Evolutionary conservation across 2,888 invertebrate genomes (phyloP).

Genomic region (Miltochrista miniata): DNA sequence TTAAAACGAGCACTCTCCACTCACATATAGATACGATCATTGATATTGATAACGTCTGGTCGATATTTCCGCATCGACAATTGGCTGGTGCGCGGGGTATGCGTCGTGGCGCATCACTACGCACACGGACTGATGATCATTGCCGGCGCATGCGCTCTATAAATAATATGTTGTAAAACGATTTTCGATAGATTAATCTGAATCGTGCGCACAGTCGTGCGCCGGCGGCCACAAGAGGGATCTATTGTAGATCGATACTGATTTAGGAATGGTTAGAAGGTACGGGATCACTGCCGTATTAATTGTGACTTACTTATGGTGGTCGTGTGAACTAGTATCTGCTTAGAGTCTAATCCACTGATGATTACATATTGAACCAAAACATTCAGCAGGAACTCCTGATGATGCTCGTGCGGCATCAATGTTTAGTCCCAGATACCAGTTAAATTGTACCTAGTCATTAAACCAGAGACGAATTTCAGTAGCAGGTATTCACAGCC

Average conservation of each 20-base stretch:
- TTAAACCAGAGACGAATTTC: no score
- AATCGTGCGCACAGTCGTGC: slow-evolving; percentile 82
- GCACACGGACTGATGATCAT: slow-evolving; percentile 82
- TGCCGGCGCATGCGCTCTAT: slow-evolving; percentile 82
- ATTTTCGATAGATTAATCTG: slow-evolving; percentile 85
- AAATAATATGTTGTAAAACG: slow-evolving; percentile 85
- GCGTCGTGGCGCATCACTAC: slow-evolving; percentile 67
- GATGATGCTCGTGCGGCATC: no score
- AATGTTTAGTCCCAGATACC: no score
- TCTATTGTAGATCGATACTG: slow-evolving; percentile 78
- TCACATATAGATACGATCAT: slow-evolving; percentile 34
- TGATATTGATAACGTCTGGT: slow-evolving; percentile 46
- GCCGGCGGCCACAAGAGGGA: slow-evolving; percentile 76
- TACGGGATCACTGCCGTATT: slow-evolving; percentile 39
- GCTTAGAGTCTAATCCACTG: no score
- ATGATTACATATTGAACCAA: no score
- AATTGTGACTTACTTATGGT: slow-evolving; percentile 31
- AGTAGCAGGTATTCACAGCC: no score
- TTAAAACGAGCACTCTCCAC: slow-evolving; percentile 30
- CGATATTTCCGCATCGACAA: slow-evolving; percentile 60
- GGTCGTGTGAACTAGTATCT: slow-evolving; percentile 10
- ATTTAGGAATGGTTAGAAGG: slow-evolving; percentile 60
- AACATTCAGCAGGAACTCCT: no score
- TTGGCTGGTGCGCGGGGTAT: slow-evolving; percentile 40
- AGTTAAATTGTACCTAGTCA: no score